Percentiles rank a stretch among this genome's conserved stretches.
Evolutionary conservation across 2,888 invertebrate species (phyloP).

Genomic region (Orthosia gracilis): DNA sequence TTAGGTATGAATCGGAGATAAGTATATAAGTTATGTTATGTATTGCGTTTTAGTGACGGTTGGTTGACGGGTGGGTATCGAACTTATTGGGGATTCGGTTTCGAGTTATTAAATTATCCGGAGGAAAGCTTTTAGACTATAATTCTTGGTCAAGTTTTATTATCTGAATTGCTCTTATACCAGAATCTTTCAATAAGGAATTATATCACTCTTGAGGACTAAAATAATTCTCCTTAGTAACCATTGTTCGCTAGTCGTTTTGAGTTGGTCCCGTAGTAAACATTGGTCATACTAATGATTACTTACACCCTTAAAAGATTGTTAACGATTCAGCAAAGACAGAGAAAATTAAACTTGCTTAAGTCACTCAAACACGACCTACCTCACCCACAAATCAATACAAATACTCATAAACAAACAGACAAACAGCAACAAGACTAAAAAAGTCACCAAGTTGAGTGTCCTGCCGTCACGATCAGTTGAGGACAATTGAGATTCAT

Average conservation of each 20-base stretch:
- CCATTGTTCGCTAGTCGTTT: background rate
- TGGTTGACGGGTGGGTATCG: conserved; percentile 51
- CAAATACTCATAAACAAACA: conserved; percentile 24
- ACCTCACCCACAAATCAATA: conserved; percentile 12
- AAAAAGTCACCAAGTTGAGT: conserved; percentile 66
- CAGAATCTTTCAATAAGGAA: background rate
- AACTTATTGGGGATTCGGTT: conserved; percentile 52
- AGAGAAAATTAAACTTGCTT: background rate
- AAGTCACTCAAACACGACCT: background rate
- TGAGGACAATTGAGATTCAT: conserved; percentile 74
- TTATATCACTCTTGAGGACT: background rate
- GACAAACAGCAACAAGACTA: conserved; percentile 22
- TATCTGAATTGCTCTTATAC: background rate
- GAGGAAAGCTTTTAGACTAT: conserved; percentile 24
- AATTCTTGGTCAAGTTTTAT: background rate
- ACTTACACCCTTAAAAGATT: too few relatives aligned
- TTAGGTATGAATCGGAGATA: conserved; percentile 57
- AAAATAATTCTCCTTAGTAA: too few relatives aligned
- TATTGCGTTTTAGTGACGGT: conserved; percentile 59
- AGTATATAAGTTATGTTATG: conserved; percentile 61
- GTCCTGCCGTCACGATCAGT: conserved; percentile 65
- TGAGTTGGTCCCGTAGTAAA: background rate
- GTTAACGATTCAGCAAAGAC: background rate
- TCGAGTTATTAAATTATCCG: conserved; percentile 38
- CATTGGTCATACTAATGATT: background rate